A percentile compares a stretch with the other conserved stretches of the same genome.
These are phyloP conservation scores for Tachysurus fulvidraco DNA, from an alignment of 2,113 vertebrate species.

Conservation along the genomic window DNA sequence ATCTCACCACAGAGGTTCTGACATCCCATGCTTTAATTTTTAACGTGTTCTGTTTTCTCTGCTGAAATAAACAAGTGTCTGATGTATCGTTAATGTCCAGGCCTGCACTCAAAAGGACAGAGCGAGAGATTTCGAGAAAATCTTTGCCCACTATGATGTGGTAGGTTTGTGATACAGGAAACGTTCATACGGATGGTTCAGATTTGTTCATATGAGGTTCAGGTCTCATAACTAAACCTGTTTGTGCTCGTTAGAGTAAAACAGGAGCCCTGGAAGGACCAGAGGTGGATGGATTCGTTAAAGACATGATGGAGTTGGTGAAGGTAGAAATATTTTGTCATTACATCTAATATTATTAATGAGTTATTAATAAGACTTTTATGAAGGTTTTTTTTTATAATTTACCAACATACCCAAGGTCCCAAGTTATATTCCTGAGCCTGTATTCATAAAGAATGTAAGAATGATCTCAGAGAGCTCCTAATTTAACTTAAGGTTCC, in stretches of 20 bases:
- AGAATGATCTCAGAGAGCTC: no score
- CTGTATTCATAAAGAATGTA: no score
- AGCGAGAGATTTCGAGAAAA: constrained; percentile 90
- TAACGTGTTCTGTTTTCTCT: background rate
- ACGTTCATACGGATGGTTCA: background rate
- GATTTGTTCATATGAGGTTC: background rate
- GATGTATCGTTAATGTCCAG: constrained; percentile 58
- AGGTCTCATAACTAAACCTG: background rate
- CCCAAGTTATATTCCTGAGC: background rate
- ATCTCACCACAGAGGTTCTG: background rate
- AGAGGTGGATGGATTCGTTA: constrained; percentile 89
- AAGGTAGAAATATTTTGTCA: constrained; percentile 68
- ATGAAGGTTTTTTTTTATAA: background rate
- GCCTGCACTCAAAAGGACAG: constrained; percentile 85
- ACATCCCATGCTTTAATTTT: background rate
- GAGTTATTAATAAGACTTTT: background rate
- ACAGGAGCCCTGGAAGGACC: constrained; percentile 85
- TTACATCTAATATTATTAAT: background rate
- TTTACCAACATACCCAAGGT: background rate
- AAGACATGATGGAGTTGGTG: constrained; percentile 90
- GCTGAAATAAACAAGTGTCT: background rate
- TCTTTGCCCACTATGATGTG: constrained; percentile 90
- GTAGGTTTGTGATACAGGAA: constrained; percentile 70
- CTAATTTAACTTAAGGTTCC: no score
- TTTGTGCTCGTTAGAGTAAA: constrained; percentile 74